phyloP scores from a whole-genome alignment of 2,113 vertebrate genomes.

The Apeltes quadracus region DNA sequence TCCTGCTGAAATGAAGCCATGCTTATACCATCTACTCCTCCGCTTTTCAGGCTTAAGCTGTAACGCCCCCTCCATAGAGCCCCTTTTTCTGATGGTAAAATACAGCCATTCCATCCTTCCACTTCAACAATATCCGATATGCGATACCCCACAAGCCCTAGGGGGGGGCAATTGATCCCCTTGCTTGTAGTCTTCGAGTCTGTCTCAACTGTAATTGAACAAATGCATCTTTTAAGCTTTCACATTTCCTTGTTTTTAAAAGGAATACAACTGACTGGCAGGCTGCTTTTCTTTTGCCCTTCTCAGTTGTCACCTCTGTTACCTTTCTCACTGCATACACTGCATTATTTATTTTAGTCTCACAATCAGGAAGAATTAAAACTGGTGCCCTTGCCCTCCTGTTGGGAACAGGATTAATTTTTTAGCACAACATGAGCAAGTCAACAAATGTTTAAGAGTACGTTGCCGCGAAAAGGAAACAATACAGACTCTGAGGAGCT shows the following conservation, averaged over 20 bases:
- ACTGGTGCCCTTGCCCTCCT: constrained; percentile 25
- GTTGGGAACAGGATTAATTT: constrained; percentile 44
- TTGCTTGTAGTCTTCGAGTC: constrained; percentile 17
- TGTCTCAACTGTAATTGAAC: constrained; percentile 37
- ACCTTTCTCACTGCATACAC: constrained; percentile 17
- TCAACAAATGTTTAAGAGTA: not conserved
- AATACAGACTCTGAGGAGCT: not conserved
- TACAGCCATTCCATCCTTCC: constrained; percentile 18
- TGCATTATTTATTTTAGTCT: constrained; percentile 37
- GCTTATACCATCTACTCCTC: constrained; percentile 18
- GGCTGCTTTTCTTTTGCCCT: not conserved
- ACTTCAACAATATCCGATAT: constrained; percentile 36
- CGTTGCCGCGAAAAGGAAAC: constrained; percentile 6
- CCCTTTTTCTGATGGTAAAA: constrained; percentile 37
- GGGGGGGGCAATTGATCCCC: constrained; percentile 47
- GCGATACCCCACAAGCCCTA: constrained; percentile 21
- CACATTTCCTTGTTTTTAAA: constrained; percentile 42
- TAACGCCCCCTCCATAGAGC: constrained; percentile 2
- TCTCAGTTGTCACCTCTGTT: constrained; percentile 21
- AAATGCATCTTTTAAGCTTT: constrained; percentile 52
- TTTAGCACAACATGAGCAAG: constrained; percentile 17
- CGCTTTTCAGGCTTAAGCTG: constrained; percentile 36
- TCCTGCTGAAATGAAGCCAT: constrained; percentile 36
- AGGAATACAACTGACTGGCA: constrained; percentile 31
- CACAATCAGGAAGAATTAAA: constrained; percentile 36